These are phyloP conservation scores for Panorpa germanica DNA, from an alignment of 2,888 invertebrate genomes.

Conservation along the genomic window DNA sequence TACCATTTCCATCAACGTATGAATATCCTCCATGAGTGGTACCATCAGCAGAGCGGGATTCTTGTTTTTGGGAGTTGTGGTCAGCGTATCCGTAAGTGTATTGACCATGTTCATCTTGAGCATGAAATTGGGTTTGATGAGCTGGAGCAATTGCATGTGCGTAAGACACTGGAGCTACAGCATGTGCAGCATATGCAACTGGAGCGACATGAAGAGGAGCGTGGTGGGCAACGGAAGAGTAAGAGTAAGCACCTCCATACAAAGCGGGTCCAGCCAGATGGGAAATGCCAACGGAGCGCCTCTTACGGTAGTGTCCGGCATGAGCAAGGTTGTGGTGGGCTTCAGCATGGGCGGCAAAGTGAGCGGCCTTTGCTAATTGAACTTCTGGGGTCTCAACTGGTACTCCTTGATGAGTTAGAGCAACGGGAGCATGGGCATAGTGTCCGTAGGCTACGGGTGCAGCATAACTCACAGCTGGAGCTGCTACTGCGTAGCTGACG, in stretches of 20 bases:
- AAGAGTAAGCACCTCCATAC: too few species aligned
- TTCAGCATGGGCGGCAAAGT: constrained; percentile 22
- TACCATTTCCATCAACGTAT: constrained; percentile 35
- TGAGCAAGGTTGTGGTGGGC: constrained; percentile 14
- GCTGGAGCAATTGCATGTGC: too few species aligned
- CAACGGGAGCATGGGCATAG: constrained; percentile 14
- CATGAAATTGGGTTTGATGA: too few species aligned
- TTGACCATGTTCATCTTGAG: too few species aligned
- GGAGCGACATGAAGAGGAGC: too few species aligned
- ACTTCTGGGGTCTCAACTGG: constrained; percentile 31
- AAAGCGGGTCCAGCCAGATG: neutral
- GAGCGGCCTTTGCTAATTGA: constrained; percentile 24
- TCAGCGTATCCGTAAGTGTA: constrained; percentile 35
- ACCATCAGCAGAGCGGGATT: constrained; percentile 29
- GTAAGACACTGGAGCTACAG: too few species aligned
- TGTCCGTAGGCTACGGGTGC: constrained; percentile 4
- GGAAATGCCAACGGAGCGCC: neutral
- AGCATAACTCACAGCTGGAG: constrained; percentile 4
- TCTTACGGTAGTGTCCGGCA: constrained; percentile 8
- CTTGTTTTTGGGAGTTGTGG: constrained; percentile 32
- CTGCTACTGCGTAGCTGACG: constrained; percentile 2
- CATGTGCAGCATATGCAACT: too few species aligned
- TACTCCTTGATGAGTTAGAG: constrained; percentile 22
- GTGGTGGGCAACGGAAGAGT: too few species aligned
- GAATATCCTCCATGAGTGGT: constrained; percentile 35